Evolutionary conservation across 2,113 vertebrate species (phyloP).

Genomic region (Nesoenas mayeri): DNA sequence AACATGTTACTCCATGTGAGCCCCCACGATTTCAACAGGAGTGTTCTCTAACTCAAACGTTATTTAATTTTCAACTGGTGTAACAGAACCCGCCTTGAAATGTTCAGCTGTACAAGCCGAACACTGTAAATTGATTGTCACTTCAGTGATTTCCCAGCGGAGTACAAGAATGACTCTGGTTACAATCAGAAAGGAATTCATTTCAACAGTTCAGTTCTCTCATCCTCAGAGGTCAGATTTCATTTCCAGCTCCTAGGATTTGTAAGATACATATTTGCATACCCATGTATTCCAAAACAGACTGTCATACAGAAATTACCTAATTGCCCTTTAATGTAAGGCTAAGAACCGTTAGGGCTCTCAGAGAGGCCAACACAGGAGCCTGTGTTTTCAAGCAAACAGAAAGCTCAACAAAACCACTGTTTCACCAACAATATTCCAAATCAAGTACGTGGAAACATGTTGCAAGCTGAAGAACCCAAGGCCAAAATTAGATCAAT

Average conservation of each 20-base stretch:
- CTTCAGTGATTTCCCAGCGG: background rate
- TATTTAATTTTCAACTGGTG: background rate
- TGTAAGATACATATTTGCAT: background rate
- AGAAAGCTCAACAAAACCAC: background rate
- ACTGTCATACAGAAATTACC: background rate
- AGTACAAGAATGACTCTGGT: background rate
- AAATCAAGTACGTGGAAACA: background rate
- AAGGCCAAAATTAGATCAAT: background rate
- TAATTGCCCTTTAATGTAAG: background rate
- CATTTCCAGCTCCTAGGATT: background rate
- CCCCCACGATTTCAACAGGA: background rate
- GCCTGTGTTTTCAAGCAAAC: background rate
- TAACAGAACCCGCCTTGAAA: background rate
- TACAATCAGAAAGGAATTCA: conserved; percentile 1
- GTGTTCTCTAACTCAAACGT: fast-evolving
- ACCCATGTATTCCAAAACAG: background rate
- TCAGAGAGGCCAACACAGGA: fast-evolving
- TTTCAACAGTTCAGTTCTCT: background rate
- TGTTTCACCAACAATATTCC: background rate
- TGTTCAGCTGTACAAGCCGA: background rate
- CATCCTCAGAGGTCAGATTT: background rate
- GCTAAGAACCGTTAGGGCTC: background rate
- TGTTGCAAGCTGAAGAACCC: background rate
- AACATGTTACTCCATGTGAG: background rate
- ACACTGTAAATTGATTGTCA: background rate